phyloP scores from a whole-genome alignment of 2,888 invertebrate species.

The Sympetrum striolatum region DNA sequence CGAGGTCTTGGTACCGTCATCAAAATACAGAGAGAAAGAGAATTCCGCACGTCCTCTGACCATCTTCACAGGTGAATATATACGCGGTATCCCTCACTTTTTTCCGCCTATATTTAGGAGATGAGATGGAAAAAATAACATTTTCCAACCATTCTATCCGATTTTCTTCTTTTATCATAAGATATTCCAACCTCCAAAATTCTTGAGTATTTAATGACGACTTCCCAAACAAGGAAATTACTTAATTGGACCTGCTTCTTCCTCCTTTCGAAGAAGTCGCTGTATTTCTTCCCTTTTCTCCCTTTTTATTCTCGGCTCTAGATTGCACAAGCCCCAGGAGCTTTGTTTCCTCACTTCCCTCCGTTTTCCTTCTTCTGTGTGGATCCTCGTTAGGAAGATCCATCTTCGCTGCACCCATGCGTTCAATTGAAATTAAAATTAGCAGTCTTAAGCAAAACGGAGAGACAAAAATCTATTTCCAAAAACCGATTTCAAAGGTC shows the following conservation, averaged over 20 bases:
- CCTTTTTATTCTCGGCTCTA: not conserved
- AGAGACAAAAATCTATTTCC: too few species aligned
- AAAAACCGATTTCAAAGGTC: too few species aligned
- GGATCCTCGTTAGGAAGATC: too few species aligned
- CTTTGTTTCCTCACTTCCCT: not conserved
- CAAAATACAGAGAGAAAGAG: not conserved
- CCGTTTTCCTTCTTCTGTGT: not conserved
- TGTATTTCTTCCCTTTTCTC: not conserved
- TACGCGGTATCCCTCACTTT: not conserved
- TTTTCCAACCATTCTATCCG: not conserved
- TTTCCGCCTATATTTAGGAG: not conserved
- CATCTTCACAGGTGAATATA: not conserved
- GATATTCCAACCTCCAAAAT: not conserved
- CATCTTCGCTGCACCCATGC: too few species aligned
- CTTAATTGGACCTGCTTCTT: not conserved
- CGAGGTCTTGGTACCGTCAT: too few species aligned
- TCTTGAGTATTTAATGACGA: constrained; percentile 15
- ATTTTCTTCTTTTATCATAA: not conserved
- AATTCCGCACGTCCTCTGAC: not conserved
- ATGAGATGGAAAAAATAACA: not conserved
- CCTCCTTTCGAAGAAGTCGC: not conserved
- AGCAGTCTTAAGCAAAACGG: too few species aligned
- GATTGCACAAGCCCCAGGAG: too few species aligned
- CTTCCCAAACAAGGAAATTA: constrained; percentile 13
- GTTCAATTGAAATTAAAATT: too few species aligned